Base-by-base conservation (phyloP, 2,113 vertebrate species). In the Nesospiza acunhae region DNA sequence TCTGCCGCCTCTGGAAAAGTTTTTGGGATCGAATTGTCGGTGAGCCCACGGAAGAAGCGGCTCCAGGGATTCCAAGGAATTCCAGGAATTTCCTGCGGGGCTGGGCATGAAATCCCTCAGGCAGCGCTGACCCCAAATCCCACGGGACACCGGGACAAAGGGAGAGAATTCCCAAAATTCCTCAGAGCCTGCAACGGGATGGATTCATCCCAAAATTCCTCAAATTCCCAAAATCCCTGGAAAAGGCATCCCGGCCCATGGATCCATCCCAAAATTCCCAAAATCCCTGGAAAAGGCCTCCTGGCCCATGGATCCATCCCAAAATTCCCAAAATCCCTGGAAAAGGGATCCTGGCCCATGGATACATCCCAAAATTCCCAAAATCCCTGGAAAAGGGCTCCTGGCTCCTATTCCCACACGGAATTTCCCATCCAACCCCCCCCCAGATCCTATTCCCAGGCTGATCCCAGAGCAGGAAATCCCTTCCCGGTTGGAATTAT, bases 31-130 rank as follows among this genome's bases (percentile, higher is more conserved):
- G 17, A 10, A 7, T 59, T 12, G 10, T 17, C 15, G n/a, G 15
- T 12, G 23, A 26, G n/a, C n/a, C n/a, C 56, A n/a, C 10, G 55
- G 55, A 22, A 10, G 13, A n/a, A n/a, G n/a, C 33, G 2, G n/a
- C 22, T 35, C 1, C 30, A 82, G 63, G 91, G 76, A 94, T 93
- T 92, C 47, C 67, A 39, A 35, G 59, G 94, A 94, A 93, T 95
- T 94, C 13, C 76, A 84, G 47, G n/a, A 47, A 92, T 92, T 97
- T 96, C 90, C 90, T 63, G 60, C 1, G 1, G 26, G 63, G 49
- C 8, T 33, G 76, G 53, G 22, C 3, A 18, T 11, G 55, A 33
- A 55, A 42, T 10, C 33, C 30, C 66, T 47, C 63, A 26, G 50
- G n/a, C 39, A 26, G 10, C 1, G 31, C 26, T 35, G 60, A 24